These are phyloP conservation scores for Cyprinella venusta DNA, from an alignment of 2,797 vertebrate species.

Conservation along the genomic window DNA sequence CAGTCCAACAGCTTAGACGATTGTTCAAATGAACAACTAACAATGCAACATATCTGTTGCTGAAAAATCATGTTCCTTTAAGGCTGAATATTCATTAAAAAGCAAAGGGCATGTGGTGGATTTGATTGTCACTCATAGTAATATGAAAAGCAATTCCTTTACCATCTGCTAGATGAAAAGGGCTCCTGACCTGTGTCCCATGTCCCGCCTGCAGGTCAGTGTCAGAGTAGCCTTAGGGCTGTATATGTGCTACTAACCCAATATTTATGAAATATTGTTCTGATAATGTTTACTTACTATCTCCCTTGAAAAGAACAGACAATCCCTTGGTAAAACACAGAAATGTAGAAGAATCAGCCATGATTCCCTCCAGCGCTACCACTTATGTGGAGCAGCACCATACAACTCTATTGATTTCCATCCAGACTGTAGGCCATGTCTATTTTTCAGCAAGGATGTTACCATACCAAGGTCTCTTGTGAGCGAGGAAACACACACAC, in stretches of 20 bases:
- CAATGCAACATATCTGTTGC: constrained; percentile 1
- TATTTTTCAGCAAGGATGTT: constrained; percentile 60
- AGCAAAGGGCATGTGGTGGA: constrained; percentile 17
- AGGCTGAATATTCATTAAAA: constrained; percentile 32
- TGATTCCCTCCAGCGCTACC: constrained; percentile 64
- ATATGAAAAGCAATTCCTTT: constrained; percentile 21
- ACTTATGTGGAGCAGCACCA: constrained; percentile 65
- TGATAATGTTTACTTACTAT: constrained; percentile 28
- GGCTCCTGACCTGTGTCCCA: constrained; percentile 35
- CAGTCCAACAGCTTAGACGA: background rate
- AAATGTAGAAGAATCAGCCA: constrained; percentile 31
- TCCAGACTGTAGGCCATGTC: constrained; percentile 68
- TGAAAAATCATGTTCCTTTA: background rate
- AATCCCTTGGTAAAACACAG: constrained; percentile 2
- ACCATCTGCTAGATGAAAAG: constrained; percentile 37
- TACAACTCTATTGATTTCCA: constrained; percentile 74
- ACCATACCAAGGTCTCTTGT: constrained; percentile 55
- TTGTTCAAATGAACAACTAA: constrained; percentile 2
- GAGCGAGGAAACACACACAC: constrained; percentile 40
- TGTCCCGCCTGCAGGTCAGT: constrained; percentile 26
- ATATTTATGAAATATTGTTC: constrained; percentile 34
- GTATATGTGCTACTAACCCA: constrained; percentile 17
- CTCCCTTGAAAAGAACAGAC: background rate
- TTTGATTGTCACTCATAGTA: constrained; percentile 28
- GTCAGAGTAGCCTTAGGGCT: constrained; percentile 15